Percentiles rank a stretch among this genome's conserved stretches.
These are phyloP conservation scores for Synanthedon andrenaeformis DNA, from an alignment of 2,888 invertebrate species.

Conservation along the genomic window DNA sequence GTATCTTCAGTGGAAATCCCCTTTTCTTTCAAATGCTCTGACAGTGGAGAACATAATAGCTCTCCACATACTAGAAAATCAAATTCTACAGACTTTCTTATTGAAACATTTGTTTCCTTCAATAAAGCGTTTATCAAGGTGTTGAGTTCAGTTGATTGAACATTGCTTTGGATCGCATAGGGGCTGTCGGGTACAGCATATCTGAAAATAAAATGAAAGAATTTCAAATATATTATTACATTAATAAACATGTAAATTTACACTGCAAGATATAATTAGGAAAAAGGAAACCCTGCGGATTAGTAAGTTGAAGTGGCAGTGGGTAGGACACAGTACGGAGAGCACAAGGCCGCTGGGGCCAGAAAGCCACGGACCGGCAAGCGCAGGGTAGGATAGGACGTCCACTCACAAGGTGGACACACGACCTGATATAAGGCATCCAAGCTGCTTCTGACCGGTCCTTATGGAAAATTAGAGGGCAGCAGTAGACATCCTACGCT, in stretches of 20 bases:
- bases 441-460: too few relatives aligned
- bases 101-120: conserved; percentile 60
- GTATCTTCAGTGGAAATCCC: conserved; percentile 85
- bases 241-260: not conserved
- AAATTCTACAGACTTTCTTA: conserved; percentile 74
- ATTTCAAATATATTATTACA: too few relatives aligned
- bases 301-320: too few relatives aligned
- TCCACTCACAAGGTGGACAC: too few relatives aligned
- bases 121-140: conserved; percentile 83
- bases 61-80: conserved; percentile 91
- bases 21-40: conserved; percentile 81
- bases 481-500: too few relatives aligned
- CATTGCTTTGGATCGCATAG: conserved; percentile 82
- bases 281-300: too few relatives aligned
- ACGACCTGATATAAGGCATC: too few relatives aligned
- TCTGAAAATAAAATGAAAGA: conserved; percentile 50
- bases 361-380: too few relatives aligned
- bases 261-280: not conserved
- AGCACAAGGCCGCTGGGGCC: too few relatives aligned
- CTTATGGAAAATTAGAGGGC: too few relatives aligned
- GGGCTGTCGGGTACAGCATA: conserved; percentile 90
- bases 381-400: too few relatives aligned
- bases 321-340: too few relatives aligned
- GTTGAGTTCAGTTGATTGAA: conserved; percentile 78
- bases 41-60: conserved; percentile 77